These are phyloP conservation scores for Pachycephala philippinensis DNA, from an alignment of 2,113 vertebrate genomes.

Conservation along the genomic window DNA sequence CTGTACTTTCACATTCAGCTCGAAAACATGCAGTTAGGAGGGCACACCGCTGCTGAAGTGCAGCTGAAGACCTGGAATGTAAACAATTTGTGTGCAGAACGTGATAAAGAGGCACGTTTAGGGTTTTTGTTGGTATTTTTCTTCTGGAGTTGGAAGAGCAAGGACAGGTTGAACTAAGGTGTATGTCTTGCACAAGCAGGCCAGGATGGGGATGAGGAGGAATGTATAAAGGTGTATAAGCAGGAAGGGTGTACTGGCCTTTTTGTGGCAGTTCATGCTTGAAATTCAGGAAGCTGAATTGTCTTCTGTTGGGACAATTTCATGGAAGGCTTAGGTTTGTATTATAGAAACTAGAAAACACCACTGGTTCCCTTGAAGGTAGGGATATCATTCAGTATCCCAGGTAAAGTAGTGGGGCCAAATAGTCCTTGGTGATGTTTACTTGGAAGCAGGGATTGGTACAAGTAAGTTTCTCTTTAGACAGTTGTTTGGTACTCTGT, in stretches of 20 bases:
- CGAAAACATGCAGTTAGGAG: rapidly evolving
- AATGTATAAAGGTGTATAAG: not conserved
- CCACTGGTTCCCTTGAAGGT: not conserved
- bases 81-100: not conserved
- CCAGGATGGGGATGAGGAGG: not conserved
- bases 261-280: not conserved
- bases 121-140: not conserved
- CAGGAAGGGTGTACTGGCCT: not conserved
- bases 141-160: not conserved
- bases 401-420: not conserved
- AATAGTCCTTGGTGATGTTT: not conserved
- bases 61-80: not conserved
- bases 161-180: not conserved
- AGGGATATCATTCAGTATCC: not conserved
- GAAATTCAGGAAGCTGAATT: not conserved
- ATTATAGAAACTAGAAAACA: not conserved
- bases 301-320: not conserved
- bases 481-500: not conserved
- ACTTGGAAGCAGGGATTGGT: not conserved
- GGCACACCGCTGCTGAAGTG: not conserved
- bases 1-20: not conserved
- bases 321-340: not conserved
- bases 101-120: not conserved
- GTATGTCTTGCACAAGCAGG: not conserved
- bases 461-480: not conserved